Evolutionary conservation across 2,113 vertebrate species (phyloP), one percentile per base, ranked within the genome.

Genomic region (Pelodiscus sinensis): DNA sequence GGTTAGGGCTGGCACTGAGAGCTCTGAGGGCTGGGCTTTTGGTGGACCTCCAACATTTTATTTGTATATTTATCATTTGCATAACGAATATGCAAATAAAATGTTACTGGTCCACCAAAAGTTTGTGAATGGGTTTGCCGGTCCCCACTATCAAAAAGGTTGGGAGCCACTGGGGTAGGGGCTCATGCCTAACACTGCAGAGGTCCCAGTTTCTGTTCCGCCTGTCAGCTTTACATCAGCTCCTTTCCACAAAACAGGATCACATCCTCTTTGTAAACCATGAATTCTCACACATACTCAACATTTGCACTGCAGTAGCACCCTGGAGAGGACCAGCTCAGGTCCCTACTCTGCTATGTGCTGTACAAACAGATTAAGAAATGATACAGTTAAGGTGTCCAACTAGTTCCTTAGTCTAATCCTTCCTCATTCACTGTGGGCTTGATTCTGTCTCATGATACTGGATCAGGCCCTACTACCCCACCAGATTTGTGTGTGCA

Each of bases 251-350:
- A 16, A 31, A 65, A 65, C 13, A 31, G 15, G 16, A 65, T 31
- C 29, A 5, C 62, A 16, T 29, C 14, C 29, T 65, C 29, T 31
- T 65, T 97, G 84, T 95, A 92, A 95, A 94, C 86, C 94, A 93
- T 82, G 96, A 97, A 94, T 94, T 80, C 80, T 60, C 79, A 94
- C 51, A 8, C 9, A 44, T 91, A 95, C 96, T 97, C 97, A 96
- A 95, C 97, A 97, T 96, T 95, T n/a, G 44, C 93, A 96, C 95
- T 92, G 93, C 77, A 87, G 84, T 86, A 96, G 79, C 88, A 95
- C 84, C 65, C 31, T 19, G n/a, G n/a, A n/a, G 31, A 31, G 78
- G 92, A 91, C 86, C 84, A 0, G 0, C 58, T 88, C 92, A 85
- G 93, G 73, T 97, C 88, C 88, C 94, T 38, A 7, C 0, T 9